Base-by-base conservation (phyloP, 2,797 vertebrate species). In the Taenioides sp. region DNA sequence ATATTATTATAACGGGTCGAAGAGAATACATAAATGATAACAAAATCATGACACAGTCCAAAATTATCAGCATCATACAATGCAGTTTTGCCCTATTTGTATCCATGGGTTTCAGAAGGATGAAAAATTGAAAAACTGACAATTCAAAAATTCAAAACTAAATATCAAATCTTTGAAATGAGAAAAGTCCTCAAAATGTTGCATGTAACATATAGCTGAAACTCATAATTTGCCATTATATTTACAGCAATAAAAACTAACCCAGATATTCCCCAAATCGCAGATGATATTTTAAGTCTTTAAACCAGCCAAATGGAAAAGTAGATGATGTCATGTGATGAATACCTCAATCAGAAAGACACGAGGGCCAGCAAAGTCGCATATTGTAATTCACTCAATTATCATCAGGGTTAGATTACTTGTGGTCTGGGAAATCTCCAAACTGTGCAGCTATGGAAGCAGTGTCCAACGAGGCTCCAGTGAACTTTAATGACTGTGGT, bases 371-470 rank as follows among this genome's bases (percentile, higher is more conserved):
- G 43, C 17, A 9, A n/a, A 47, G 62, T 64, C 22, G 6, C 37
- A 25, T 18, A 16, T 37, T 43, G 62, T 64, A 64, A 64, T 64
- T 64, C 62, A 64, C 62, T 64, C 62, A 64, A 43, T 64, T 37
- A 64, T 43, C 37, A 64, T 64, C 62, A 64, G 40, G 37, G n/a
- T 14, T 25, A 25, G 34, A 43, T 40, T 25, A 18, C 43, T 65
- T 49, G 43, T 65, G 63, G 63, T 50, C 25, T 65, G 40, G 63
- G 63, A 27, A 50, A 43, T 65, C 43, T 65, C 23, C 63, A 25
- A 25, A 20, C 60, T n/a, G 37, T 62, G 18, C 34, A 62, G 60
- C 4, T 62, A 1, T 40, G 31, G 17, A n/a, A 62, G n/a, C 43
- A 47, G 10, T 27, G 63, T 43, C 22, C 23, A 49, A 18, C 43